phyloP scores from a whole-genome alignment of 2,888 invertebrate species.

The Scaptomyza caliginosa region DNA sequence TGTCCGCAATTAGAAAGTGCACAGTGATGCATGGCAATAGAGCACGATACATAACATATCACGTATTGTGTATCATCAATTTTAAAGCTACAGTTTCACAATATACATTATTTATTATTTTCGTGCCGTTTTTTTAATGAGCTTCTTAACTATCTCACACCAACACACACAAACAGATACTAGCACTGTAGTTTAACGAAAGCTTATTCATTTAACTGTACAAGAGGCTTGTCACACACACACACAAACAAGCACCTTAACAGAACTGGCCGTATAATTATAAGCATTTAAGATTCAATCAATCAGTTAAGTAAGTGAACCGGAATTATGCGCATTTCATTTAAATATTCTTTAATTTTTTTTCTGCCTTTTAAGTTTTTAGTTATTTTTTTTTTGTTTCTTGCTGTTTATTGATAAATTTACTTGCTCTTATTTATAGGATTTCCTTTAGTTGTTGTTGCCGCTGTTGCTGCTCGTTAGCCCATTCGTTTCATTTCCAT shows the following conservation, averaged over 20 bases:
- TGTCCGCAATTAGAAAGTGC: constrained; percentile 36
- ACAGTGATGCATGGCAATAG: constrained; percentile 32
- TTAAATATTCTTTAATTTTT: constrained; percentile 35
- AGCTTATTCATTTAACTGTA: neutral
- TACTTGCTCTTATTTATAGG: constrained; percentile 65
- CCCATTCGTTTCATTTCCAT: constrained; percentile 62
- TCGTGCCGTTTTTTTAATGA: constrained; percentile 8
- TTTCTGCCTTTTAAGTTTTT: constrained; percentile 36
- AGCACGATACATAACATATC: constrained; percentile 16
- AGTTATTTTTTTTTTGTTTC: constrained; percentile 13
- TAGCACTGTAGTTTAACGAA: neutral
- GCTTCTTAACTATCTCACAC: neutral
- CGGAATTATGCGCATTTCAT: constrained; percentile 32
- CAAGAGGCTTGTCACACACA: constrained; percentile 11
- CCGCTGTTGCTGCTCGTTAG: constrained; percentile 36
- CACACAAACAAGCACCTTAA: neutral
- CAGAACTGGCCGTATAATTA: constrained; percentile 18
- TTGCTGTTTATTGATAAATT: constrained; percentile 55
- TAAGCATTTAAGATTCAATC: constrained; percentile 32
- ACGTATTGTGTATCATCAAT: constrained; percentile 4
- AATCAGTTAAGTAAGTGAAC: constrained; percentile 29
- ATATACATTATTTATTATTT: neutral
- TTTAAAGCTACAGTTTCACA: constrained; percentile 3
- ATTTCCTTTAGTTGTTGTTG: constrained; percentile 44
- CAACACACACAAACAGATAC: neutral